Evolutionary conservation across 2,113 vertebrate species (phyloP).

Genomic region (Epinephelus lanceolatus): DNA sequence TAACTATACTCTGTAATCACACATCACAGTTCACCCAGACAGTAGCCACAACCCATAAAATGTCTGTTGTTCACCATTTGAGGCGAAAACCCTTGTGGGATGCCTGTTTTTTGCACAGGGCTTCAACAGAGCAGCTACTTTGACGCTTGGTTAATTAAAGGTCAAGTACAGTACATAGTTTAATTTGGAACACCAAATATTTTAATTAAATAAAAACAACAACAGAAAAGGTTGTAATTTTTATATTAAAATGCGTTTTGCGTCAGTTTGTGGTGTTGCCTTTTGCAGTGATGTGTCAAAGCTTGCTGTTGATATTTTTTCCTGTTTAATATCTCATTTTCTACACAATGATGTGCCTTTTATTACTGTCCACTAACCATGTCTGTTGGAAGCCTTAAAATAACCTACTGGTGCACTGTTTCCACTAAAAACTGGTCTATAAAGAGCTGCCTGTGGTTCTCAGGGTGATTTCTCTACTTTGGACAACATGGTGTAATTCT

Average conservation of each 20-base stretch:
- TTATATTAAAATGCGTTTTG: not conserved
- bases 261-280: not conserved
- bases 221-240: not conserved
- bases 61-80: not conserved
- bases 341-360: not conserved
- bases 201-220: conserved; percentile 5
- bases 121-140: not conserved
- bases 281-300: conserved; percentile 6
- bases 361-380: not conserved
- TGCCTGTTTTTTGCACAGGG: not conserved
- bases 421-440: not conserved
- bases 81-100: not conserved
- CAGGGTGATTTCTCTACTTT: not conserved
- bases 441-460: not conserved
- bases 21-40: not conserved
- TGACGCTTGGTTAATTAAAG: conserved; percentile 4
- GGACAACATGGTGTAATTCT: not conserved
- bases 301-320: not conserved
- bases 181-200: conserved; percentile 2
- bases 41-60: not conserved
- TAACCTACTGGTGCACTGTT: not conserved
- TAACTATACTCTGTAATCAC: not conserved
- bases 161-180: conserved; percentile 12
- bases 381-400: not conserved
- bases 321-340: not conserved